Evolutionary conservation across 2,797 vertebrate species (phyloP).

Genomic region (Rhodeus uyekii): DNA sequence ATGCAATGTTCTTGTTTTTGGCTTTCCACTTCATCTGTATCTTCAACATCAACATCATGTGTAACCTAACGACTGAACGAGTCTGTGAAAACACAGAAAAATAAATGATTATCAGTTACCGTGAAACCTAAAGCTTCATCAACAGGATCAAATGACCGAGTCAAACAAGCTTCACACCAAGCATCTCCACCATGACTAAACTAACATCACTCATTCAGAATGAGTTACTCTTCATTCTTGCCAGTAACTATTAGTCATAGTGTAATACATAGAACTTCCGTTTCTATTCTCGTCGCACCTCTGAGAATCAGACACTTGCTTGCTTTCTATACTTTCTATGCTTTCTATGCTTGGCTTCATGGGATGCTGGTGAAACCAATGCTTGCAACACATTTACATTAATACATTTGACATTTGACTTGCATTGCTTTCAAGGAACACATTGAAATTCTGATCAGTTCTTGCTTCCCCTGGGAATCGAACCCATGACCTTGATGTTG

Average conservation of each 20-base stretch:
- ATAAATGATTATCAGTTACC: not conserved
- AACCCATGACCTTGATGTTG: too few species aligned
- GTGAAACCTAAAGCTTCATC: not conserved
- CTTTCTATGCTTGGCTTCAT: not conserved
- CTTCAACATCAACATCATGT: not conserved
- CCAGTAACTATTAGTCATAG: constrained; percentile 21
- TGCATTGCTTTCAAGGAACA: too few species aligned
- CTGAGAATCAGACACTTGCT: not conserved
- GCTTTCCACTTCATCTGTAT: not conserved
- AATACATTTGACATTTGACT: too few species aligned
- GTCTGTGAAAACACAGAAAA: not conserved
- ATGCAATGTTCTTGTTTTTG: not conserved
- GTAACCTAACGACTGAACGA: not conserved
- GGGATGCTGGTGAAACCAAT: not conserved
- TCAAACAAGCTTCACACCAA: not conserved
- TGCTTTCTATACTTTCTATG: not conserved
- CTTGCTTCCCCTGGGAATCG: too few species aligned
- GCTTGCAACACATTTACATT: too few species aligned
- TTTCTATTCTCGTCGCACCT: not conserved
- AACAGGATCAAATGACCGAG: not conserved
- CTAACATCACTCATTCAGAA: not conserved
- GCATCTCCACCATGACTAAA: not conserved
- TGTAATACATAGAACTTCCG: not conserved
- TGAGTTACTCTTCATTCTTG: not conserved
- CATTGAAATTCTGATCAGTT: too few species aligned